These are phyloP conservation scores for Thalassophryne amazonica DNA, from an alignment of 2,797 vertebrate species.

Conservation along the genomic window DNA sequence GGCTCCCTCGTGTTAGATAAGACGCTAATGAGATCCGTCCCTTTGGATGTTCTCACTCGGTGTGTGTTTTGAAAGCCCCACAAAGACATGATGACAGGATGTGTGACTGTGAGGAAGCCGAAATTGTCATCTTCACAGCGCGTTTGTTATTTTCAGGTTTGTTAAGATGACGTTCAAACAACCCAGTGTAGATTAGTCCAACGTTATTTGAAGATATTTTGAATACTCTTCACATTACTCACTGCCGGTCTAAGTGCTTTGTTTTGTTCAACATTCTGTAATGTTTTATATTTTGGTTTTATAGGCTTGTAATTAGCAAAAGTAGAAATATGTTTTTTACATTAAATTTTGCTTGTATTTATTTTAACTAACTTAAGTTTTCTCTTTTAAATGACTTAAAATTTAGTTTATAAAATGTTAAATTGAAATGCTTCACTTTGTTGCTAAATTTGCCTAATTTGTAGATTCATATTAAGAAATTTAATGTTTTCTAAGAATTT, in stretches of 20 bases:
- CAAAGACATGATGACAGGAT: constrained; percentile 29
- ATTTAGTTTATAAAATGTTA: too few species aligned
- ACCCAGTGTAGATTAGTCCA: too few species aligned
- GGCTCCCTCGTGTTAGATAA: constrained; percentile 28
- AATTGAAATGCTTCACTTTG: too few species aligned
- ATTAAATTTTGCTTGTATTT: neutral
- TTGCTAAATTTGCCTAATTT: too few species aligned
- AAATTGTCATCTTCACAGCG: constrained; percentile 16
- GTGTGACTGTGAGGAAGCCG: constrained; percentile 5
- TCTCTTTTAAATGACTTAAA: constrained; percentile 12
- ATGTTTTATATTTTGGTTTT: too few species aligned
- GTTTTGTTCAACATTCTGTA: too few species aligned
- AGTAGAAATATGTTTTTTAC: neutral
- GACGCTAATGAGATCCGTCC: constrained; percentile 42
- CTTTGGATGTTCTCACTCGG: constrained; percentile 32
- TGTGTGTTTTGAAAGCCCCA: constrained; percentile 33
- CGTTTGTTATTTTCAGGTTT: neutral
- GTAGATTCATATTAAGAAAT: too few species aligned
- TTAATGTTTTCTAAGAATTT: too few species aligned
- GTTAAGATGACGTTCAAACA: too few species aligned
- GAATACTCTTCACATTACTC: constrained; percentile 30
- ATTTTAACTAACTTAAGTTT: constrained; percentile 10
- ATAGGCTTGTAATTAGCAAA: too few species aligned
- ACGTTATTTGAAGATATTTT: constrained; percentile 59
- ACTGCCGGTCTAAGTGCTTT: too few species aligned